Evolutionary conservation across 92 coral and sea anemone genomes (phyloP).

Genomic region (Phymanthus crucifer): DNA sequence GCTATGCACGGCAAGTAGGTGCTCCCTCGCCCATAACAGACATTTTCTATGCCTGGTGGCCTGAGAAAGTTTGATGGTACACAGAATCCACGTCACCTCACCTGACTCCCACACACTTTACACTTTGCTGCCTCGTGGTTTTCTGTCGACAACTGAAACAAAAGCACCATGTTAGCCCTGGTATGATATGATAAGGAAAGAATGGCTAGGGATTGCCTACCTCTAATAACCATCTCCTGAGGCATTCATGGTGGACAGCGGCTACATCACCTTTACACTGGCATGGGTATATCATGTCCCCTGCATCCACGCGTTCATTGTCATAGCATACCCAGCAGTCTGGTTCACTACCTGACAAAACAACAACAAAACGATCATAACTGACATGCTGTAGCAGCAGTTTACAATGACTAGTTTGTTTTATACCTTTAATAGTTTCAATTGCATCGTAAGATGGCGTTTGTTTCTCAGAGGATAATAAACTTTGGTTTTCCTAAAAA

Average conservation of each 20-base stretch:
- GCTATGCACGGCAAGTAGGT: no score
- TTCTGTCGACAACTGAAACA: constrained; percentile 54
- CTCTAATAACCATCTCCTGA: constrained; percentile 94
- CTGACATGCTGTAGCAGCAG: not conserved
- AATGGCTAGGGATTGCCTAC: constrained; percentile 17
- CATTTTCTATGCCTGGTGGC: no score
- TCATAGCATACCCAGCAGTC: constrained; percentile 99
- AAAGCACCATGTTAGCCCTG: not conserved
- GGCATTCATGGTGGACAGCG: constrained; percentile 95
- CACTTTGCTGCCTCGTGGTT: constrained; percentile 65
- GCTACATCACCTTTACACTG: constrained; percentile 94
- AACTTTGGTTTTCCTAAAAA: constrained; percentile 37
- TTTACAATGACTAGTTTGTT: not conserved
- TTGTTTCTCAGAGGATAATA: constrained; percentile 24
- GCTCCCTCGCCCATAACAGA: no score
- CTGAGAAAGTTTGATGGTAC: not conserved
- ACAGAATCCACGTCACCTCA: constrained; percentile 21
- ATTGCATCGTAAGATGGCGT: constrained; percentile 18
- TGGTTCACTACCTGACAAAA: constrained; percentile 42
- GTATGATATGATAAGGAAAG: no score
- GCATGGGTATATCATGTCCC: constrained; percentile 93
- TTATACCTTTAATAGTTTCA: constrained; percentile 20
- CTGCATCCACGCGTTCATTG: constrained; percentile 69
- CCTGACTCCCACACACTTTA: constrained; percentile 88
- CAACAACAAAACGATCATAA: not conserved